Conservation (phyloP, 2,888 invertebrate genomes). For the Clanis bilineata region DNA sequence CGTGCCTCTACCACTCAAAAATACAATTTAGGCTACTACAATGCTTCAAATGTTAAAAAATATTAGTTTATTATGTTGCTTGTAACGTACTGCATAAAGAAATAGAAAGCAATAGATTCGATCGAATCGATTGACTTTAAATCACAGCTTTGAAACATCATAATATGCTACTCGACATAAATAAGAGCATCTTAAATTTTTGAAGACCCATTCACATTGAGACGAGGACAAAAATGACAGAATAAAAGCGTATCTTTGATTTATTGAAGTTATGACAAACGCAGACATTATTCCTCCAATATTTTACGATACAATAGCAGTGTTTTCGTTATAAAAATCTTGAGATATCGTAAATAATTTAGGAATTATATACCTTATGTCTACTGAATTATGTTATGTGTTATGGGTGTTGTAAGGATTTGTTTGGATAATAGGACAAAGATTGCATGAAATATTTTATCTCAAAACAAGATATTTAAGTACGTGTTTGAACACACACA, state of each 20-base stretch:
- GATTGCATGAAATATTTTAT: neutral
- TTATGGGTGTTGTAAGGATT: neutral
- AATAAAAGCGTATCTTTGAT: constrained; percentile 11
- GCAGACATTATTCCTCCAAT: constrained; percentile 12
- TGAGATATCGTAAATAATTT: constrained; percentile 4
- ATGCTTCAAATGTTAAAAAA: no score
- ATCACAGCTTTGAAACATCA: no score
- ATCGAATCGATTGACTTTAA: no score
- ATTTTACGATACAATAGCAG: constrained; percentile 10
- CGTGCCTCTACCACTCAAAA: no score
- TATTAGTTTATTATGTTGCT: no score
- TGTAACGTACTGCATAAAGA: no score
- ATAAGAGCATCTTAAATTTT: neutral
- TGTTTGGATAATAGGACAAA: neutral
- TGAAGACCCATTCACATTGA: neutral
- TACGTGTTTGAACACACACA: no score
- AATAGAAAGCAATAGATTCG: no score
- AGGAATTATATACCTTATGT: constrained; percentile 4
- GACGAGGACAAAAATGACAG: neutral
- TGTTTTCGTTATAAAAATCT: constrained; percentile 5
- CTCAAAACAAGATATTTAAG: no score
- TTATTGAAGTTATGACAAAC: constrained; percentile 8
- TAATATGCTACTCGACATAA: neutral
- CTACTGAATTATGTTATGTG: constrained; percentile 11
- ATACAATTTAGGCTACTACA: no score